A percentile compares a stretch with the other conserved stretches of the same genome.
phyloP scores from a whole-genome alignment of 2,888 invertebrate genomes.

The Oxyteleia sp. region DNA sequence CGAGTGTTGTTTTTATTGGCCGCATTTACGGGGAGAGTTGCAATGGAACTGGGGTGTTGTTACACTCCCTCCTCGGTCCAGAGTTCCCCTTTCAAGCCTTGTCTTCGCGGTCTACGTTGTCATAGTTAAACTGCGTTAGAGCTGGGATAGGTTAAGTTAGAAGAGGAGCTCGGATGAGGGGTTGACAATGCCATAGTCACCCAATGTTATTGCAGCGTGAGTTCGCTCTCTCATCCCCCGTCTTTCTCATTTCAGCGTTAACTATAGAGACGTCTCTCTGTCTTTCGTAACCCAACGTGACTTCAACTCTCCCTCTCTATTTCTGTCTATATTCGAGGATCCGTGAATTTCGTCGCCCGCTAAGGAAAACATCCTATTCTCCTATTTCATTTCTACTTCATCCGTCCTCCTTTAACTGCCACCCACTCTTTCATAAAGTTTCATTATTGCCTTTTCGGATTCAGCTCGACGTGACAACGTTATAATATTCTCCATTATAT shows the following conservation, averaged over 20 bases:
- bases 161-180: constrained; percentile 76
- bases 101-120: constrained; percentile 77
- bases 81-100: constrained; percentile 73
- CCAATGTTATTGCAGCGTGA: constrained; percentile 86
- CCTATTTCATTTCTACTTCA: constrained; percentile 77
- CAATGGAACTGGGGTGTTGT: constrained; percentile 85
- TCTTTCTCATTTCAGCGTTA: constrained; percentile 38
- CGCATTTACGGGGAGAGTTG: constrained; percentile 78
- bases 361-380: constrained; percentile 82
- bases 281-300: constrained; percentile 30
- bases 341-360: constrained; percentile 80
- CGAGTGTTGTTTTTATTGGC: constrained; percentile 86
- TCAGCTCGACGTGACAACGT: constrained; percentile 38
- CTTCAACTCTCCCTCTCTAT: constrained; percentile 58
- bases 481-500: constrained; percentile 34
- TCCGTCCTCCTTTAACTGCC: constrained; percentile 65
- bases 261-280: constrained; percentile 56
- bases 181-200: constrained; percentile 86
- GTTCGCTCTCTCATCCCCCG: constrained; percentile 79
- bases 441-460: constrained; percentile 65
- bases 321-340: constrained; percentile 76
- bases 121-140: constrained; percentile 74
- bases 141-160: constrained; percentile 80
- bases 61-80: constrained; percentile 82
- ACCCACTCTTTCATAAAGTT: constrained; percentile 72